Percentiles rank a stretch among this genome's conserved stretches.
phyloP scores from a whole-genome alignment of 2,797 vertebrate species.

The Emydoidea blandingii region DNA sequence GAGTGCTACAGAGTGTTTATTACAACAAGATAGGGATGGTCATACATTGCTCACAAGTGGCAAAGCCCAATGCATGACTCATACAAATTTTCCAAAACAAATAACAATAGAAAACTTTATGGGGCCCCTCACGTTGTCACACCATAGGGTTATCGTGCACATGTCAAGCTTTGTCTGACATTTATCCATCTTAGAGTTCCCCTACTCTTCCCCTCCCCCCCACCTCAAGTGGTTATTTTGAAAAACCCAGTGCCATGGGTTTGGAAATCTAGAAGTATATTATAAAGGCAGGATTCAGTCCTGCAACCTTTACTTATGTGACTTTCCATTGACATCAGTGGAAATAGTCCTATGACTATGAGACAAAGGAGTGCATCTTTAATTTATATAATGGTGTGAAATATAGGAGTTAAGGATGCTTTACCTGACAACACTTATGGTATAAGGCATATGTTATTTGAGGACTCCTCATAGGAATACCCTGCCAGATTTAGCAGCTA shows the following conservation, averaged over 20 bases:
- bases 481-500: background rate
- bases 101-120: slow-evolving; percentile 33
- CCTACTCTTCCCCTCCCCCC: background rate
- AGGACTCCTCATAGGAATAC: background rate
- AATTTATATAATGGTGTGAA: background rate
- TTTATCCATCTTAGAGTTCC: background rate
- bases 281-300: background rate
- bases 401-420: background rate
- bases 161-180: background rate
- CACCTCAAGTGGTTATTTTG: background rate
- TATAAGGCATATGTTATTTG: background rate
- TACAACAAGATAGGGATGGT: slow-evolving; percentile 17
- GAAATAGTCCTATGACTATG: background rate
- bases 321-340: background rate
- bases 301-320: background rate
- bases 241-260: background rate
- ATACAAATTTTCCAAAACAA: slow-evolving; percentile 24
- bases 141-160: background rate
- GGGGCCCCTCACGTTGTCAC: background rate
- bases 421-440: background rate
- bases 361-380: background rate
- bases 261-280: background rate
- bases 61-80: slow-evolving; percentile 43
- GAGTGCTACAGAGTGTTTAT: slow-evolving; percentile 34
- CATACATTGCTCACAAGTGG: slow-evolving; percentile 20